Percentiles rank a stretch among this genome's conserved stretches.
phyloP scores from a whole-genome alignment of 2,797 vertebrate species.

The Tamandua tetradactyla region DNA sequence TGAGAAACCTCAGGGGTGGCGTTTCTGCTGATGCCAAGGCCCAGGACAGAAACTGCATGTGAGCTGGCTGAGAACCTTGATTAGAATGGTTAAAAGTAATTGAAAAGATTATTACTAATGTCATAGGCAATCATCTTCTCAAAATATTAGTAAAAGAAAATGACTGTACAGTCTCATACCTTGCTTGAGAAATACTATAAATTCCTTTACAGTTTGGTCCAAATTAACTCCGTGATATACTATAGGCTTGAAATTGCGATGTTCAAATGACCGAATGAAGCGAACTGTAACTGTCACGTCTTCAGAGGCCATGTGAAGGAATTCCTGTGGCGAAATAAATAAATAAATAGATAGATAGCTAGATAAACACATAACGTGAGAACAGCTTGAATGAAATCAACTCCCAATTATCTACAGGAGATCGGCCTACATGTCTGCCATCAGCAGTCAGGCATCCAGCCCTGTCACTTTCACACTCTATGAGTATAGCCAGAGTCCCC shows the following conservation, averaged over 20 bases:
- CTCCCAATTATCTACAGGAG: not conserved
- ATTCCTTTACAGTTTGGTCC: conserved; percentile 90
- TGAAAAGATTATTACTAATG: not conserved
- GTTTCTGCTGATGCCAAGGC: not conserved
- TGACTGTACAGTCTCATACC: conserved; percentile 84
- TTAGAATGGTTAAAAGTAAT: not conserved
- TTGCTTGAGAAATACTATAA: conserved; percentile 87
- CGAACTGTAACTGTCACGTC: conserved; percentile 90
- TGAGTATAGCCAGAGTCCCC: not conserved
- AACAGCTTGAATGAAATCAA: not conserved
- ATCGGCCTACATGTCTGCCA: not conserved
- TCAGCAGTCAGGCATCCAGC: not conserved
- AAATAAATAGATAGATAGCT: too few species aligned
- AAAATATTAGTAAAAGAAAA: conserved; percentile 46
- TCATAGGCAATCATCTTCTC: not conserved
- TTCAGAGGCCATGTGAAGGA: conserved; percentile 83
- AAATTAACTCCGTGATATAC: conserved; percentile 89
- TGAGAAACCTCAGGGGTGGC: not conserved
- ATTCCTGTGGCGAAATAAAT: conserved; percentile 20
- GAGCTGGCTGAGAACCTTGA: not conserved
- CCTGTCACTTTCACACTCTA: not conserved
- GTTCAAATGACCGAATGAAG: conserved; percentile 94
- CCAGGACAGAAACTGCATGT: not conserved
- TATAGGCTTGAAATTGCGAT: conserved; percentile 93
- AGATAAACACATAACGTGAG: too few species aligned